Percentiles rank a stretch among this genome's conserved stretches.
phyloP scores from a whole-genome alignment of 2,113 vertebrate species.

The Axis porcinus region DNA sequence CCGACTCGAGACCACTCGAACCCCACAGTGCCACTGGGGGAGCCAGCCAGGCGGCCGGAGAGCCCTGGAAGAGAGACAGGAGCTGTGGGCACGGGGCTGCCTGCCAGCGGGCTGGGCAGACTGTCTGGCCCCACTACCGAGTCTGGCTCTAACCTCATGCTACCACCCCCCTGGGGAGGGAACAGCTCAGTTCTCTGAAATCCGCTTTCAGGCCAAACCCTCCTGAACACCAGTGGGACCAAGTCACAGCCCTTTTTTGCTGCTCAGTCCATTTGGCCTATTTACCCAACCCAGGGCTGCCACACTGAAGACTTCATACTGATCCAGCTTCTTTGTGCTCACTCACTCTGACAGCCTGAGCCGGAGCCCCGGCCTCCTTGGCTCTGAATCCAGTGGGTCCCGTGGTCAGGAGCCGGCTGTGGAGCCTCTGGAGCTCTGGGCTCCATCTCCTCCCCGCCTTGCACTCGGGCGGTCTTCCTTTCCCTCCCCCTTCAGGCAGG shows the following conservation, averaged over 20 bases:
- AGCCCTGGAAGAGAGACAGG: conserved; percentile 83
- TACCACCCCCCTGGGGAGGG: neutral
- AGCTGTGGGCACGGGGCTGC: neutral
- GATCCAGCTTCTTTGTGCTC: neutral
- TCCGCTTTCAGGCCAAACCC: neutral
- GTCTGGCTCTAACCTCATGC: neutral
- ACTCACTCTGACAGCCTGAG: neutral
- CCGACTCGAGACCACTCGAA: conserved; percentile 96
- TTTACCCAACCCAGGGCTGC: neutral
- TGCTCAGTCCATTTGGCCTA: neutral
- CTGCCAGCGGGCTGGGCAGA: neutral
- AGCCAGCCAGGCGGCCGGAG: conserved; percentile 97
- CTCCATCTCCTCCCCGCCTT: neutral
- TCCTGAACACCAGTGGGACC: neutral
- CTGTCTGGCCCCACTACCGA: rapidly evolving
- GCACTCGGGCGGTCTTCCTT: neutral
- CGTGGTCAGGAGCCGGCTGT: rapidly evolving
- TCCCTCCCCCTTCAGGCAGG: neutral
- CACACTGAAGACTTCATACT: neutral
- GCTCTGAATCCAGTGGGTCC: neutral
- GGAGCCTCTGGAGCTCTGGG: neutral
- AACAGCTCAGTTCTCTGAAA: neutral
- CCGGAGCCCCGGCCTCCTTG: neutral
- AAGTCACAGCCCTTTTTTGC: neutral
- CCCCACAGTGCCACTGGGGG: conserved; percentile 98